Base-by-base conservation (phyloP, 2,888 invertebrate genomes). In the Mellilla xanthometata region DNA sequence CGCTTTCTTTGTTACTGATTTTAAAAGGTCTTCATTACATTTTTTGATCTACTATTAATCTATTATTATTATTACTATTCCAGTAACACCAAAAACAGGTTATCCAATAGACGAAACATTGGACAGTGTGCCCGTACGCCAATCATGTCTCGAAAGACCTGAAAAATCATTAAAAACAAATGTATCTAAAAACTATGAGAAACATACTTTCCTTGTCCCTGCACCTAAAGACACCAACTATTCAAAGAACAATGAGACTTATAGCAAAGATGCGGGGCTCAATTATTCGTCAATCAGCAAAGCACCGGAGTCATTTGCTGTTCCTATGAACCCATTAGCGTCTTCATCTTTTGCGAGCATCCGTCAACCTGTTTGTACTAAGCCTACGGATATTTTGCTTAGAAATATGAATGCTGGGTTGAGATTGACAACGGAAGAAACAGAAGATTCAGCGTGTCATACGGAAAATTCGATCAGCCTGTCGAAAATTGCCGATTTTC, bases 401-500 rank as follows among this genome's bases (percentile, higher is more conserved):
- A 76, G 73, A 46, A 78, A 75, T 28, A 49, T 84, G 10, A 72
- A 76, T 1, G 63, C 77, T 0, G 76, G 79, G 1, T 45, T 81
- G 12, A 63, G 64, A 30, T 34, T 73, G 22, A 60, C 60, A 1
- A 54, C 60, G 1, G 82, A 83, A 7, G 84, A 87, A 12, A 77
- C 56, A 2, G 52, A 48, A n/a, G 49, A 46, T 2, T 54, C 56
- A 0, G 33, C 34, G 3, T 30, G 26, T 22, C 46, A 30, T 7
- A 19, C 49, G 0, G 85, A 86, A 22, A 76, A 77, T 59, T 88
- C 88, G 1, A 55, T 88, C 12, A 87, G 85, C 49, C 70, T 87
- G 49, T 87, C 88, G 0, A 83, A 76, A 55, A 88, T 89, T 59
- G 82, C 81, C 23, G 85, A 84, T 55, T 82, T 76, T 62, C 65